These are phyloP conservation scores for Megaceryle torquata DNA, from an alignment of 2,113 vertebrate species.

Conservation along the genomic window DNA sequence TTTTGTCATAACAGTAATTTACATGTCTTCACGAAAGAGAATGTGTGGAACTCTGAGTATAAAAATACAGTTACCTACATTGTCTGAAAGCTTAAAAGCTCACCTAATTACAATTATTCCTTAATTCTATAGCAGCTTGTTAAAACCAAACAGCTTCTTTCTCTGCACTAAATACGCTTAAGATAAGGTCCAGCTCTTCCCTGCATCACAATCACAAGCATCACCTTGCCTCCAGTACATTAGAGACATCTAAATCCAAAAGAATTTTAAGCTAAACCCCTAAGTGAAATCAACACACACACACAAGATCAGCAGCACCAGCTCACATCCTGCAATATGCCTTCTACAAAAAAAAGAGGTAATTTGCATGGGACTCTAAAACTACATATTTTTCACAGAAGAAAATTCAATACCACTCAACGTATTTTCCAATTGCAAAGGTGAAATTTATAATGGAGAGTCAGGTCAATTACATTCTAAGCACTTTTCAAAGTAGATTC, in stretches of 20 bases:
- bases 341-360: background rate
- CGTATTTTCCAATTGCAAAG: background rate
- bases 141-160: background rate
- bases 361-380: background rate
- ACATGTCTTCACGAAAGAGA: background rate
- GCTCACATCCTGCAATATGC: background rate
- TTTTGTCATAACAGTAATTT: constrained; percentile 60
- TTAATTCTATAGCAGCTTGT: background rate
- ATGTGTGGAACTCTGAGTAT: background rate
- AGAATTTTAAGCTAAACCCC: background rate
- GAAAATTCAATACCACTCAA: background rate
- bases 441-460: background rate
- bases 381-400: background rate
- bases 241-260: background rate
- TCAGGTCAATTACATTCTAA: background rate
- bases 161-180: background rate
- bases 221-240: background rate
- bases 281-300: background rate
- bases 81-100: constrained; percentile 12
- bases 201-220: background rate
- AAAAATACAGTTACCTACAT: constrained; percentile 9
- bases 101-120: background rate
- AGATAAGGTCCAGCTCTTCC: background rate
- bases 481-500: background rate
- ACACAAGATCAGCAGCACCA: background rate